phyloP scores from a whole-genome alignment of 2,797 vertebrate genomes.

The Crypturellus tataupa region DNA sequence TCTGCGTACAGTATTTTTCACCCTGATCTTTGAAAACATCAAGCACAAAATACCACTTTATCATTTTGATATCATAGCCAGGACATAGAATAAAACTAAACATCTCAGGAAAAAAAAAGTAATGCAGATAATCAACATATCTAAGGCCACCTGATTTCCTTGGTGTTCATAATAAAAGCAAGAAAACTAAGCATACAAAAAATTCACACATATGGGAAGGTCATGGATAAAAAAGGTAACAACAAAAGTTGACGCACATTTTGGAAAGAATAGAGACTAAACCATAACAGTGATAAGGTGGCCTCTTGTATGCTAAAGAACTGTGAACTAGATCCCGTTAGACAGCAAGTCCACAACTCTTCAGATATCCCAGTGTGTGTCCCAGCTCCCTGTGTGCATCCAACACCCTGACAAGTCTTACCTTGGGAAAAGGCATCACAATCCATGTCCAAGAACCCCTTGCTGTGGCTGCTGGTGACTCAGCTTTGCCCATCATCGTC shows the following conservation, averaged over 20 bases:
- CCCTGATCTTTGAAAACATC: neutral
- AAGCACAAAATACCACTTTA: neutral
- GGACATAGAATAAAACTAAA: neutral
- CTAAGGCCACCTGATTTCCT: neutral
- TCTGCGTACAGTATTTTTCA: neutral
- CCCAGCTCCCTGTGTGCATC: neutral
- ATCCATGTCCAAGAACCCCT: neutral
- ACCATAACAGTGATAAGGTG: too few species aligned
- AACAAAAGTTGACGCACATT: too few species aligned
- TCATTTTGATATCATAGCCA: neutral
- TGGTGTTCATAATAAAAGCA: neutral
- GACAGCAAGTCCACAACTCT: neutral
- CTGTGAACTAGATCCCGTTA: neutral
- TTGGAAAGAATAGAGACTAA: too few species aligned
- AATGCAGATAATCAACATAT: neutral
- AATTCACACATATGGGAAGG: neutral
- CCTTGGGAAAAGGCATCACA: neutral
- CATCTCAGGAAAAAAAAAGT: neutral
- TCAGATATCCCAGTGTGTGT: neutral
- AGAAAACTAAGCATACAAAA: neutral
- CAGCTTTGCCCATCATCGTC: neutral
- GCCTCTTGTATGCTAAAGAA: too few species aligned
- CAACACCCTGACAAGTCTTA: neutral
- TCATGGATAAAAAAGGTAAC: too few species aligned
- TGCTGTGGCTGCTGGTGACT: neutral